Percentiles rank a stretch among this genome's conserved stretches.
Evolutionary conservation across 2,888 invertebrate genomes (phyloP).

Genomic region (Chouioia cunea): DNA sequence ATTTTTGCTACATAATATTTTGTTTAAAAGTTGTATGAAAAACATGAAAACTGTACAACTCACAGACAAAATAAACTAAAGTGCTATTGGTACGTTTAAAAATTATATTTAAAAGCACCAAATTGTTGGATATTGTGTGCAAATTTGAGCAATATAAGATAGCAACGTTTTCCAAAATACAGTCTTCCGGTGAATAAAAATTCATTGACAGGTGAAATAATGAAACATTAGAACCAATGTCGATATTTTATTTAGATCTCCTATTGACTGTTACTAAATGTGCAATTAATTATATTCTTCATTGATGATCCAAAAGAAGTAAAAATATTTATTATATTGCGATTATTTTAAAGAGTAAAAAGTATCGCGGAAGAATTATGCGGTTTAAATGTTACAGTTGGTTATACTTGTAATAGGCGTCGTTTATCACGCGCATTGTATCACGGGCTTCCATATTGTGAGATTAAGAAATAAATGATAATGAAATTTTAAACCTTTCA

Average conservation of each 20-base stretch:
- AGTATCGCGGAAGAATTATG: slow-evolving; percentile 28
- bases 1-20: no score
- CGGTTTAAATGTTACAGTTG: slow-evolving; percentile 47
- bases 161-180: slow-evolving; percentile 26
- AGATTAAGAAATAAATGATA: slow-evolving; percentile 52
- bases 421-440: slow-evolving; percentile 57
- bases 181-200: slow-evolving; percentile 6
- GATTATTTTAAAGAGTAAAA: slow-evolving; percentile 16
- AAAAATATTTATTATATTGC: slow-evolving; percentile 24
- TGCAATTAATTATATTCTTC: slow-evolving; percentile 43
- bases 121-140: background rate
- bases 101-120: no score
- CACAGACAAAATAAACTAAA: no score
- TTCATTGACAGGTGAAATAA: background rate
- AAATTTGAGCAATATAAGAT: slow-evolving; percentile 32
- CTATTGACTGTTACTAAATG: slow-evolving; percentile 28
- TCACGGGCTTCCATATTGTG: slow-evolving; percentile 61
- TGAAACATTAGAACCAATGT: slow-evolving; percentile 4
- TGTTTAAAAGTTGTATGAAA: no score
- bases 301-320: slow-evolving; percentile 19
- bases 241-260: slow-evolving; percentile 3
- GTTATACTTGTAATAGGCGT: slow-evolving; percentile 54
- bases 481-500: slow-evolving; percentile 46
- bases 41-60: no score
- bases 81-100: no score